These are phyloP conservation scores for Rhopalosiphum padi DNA, from an alignment of 1,140 invertebrate genomes.

Conservation along the genomic window DNA sequence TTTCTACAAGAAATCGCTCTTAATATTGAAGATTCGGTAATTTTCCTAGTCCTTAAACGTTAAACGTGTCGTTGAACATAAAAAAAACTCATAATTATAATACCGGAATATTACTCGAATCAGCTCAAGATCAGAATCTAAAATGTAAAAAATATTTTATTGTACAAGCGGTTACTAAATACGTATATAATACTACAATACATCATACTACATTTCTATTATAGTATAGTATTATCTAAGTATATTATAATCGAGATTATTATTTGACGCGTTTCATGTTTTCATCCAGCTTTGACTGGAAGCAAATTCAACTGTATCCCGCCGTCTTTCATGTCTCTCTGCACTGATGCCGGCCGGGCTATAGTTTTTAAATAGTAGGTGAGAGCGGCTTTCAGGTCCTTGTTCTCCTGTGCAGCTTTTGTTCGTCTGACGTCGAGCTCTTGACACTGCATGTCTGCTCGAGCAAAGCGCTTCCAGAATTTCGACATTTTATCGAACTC, in stretches of 20 bases:
- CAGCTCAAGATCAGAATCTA: too few relatives aligned
- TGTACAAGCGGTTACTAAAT: too few relatives aligned
- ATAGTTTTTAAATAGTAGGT: slow-evolving; percentile 40
- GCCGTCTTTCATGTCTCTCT: slow-evolving; percentile 30
- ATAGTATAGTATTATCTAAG: too few relatives aligned
- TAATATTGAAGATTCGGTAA: too few relatives aligned
- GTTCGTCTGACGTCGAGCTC: neutral
- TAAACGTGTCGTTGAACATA: too few relatives aligned
- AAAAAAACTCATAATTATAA: too few relatives aligned
- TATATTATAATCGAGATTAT: neutral
- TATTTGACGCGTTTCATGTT: neutral
- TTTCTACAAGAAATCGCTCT: too few relatives aligned
- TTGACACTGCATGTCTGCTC: neutral
- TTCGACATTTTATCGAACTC: neutral
- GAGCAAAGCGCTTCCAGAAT: slow-evolving; percentile 33
- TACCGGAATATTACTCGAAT: too few relatives aligned
- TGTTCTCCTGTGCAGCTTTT: neutral
- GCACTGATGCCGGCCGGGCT: slow-evolving; percentile 17
- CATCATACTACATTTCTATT: too few relatives aligned
- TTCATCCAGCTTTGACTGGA: slow-evolving; percentile 29
- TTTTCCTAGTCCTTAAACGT: too few relatives aligned
- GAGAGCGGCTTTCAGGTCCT: slow-evolving; percentile 38
- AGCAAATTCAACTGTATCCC: slow-evolving; percentile 37
- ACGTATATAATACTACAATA: too few relatives aligned
- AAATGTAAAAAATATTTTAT: too few relatives aligned